Conservation (phyloP, 2,113 vertebrate genomes). For the Stomatorhinus ivindoensis region DNA sequence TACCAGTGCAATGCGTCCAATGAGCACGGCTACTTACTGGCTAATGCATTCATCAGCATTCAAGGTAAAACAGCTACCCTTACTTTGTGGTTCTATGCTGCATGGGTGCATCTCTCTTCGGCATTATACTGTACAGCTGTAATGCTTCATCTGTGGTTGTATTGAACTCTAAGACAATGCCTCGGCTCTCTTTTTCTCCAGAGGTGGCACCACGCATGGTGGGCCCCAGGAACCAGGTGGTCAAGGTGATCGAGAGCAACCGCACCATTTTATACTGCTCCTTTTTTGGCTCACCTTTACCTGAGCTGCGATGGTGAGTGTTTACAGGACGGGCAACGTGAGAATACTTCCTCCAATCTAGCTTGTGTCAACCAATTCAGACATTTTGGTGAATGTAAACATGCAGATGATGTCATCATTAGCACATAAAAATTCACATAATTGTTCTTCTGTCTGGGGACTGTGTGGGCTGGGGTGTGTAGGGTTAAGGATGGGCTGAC, state of each 20-base stretch:
- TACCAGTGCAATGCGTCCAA: conserved; percentile 98
- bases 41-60: conserved; percentile 89
- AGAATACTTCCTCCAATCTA: not conserved
- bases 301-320: conserved; percentile 83
- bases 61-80: conserved; percentile 59
- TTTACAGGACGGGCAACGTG: not conserved
- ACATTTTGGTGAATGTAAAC: not conserved
- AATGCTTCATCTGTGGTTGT: not conserved
- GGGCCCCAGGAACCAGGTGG: conserved; percentile 66
- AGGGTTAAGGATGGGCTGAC: conserved; percentile 95
- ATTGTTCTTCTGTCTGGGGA: conserved; percentile 4
- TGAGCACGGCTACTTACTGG: conserved; percentile 81
- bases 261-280: conserved; percentile 75
- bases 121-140: not conserved
- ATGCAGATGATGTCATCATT: not conserved
- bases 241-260: conserved; percentile 78
- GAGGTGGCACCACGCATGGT: conserved; percentile 79
- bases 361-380: not conserved
- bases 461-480: not conserved
- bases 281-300: conserved; percentile 88
- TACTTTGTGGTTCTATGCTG: not conserved
- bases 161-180: not conserved
- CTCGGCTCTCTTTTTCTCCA: conserved; percentile 33
- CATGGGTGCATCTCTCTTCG: not conserved
- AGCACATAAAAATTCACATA: not conserved